Base-by-base conservation (phyloP, 2,888 invertebrate genomes). In the Eugnorisma glareosa region DNA sequence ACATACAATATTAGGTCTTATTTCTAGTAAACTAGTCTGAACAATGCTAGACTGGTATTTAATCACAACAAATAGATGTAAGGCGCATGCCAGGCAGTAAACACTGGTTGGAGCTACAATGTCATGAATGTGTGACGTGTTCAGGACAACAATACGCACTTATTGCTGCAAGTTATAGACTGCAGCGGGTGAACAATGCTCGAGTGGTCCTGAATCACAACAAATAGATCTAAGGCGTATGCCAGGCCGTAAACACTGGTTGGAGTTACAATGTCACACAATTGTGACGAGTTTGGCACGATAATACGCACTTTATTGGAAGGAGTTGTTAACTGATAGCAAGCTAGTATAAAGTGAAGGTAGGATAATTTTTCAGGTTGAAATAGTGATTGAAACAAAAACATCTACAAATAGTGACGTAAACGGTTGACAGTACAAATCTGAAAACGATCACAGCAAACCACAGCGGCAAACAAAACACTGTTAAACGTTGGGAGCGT, bases 61-160 rank as follows among this genome's bases (percentile, higher is more conserved):
- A 77, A 79, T 83, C 67, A 79, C 72, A 86, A 73, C 61, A 69
- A 71, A 71, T 71, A 48, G 51, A 37, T 71, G 11, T 67, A 28
- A 21, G 37, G 24, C 37, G 67, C 84, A 69, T 78, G 75, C 78
- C 85, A 78, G 64, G 59, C 59, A 79, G 70, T 81, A 82, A 82
- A 88, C 69, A 72, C n/a, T 51, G 37, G 54, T 61, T 37, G 35
- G 51, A 72, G 66, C 28, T 69, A 64, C 79, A 79, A 64, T 83
- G 70, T 82, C 83, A 72, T 57, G 31, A 61, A 35, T 21, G 0
- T 5, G 11, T 59, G 31, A 28, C 57, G 1, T 66, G 35, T 68
- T 68, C 11, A 61, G 69, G 40, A 82, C 68, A 18, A 73, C 66
- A 54, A 67, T 71, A 83, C 63, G 8, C 40, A 71, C 28, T 45